phyloP scores from a whole-genome alignment of 2,113 vertebrate genomes.

The Pantherophis guttatus region DNA sequence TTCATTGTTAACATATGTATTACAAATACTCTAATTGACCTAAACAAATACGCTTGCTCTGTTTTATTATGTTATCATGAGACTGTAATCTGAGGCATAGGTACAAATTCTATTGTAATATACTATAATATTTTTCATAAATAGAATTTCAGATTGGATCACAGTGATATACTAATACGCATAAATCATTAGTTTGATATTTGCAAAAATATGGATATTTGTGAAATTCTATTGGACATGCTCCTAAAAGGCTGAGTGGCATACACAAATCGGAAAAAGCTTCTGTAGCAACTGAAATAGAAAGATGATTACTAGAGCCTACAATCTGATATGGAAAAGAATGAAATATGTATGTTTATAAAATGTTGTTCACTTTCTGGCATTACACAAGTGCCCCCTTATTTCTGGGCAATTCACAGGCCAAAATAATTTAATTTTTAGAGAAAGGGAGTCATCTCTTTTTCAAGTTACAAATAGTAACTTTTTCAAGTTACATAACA shows the following conservation, averaged over 20 bases:
- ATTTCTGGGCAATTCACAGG: neutral
- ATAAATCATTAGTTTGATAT: neutral
- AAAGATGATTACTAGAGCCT: neutral
- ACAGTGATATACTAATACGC: neutral
- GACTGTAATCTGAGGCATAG: neutral
- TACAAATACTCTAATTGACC: neutral
- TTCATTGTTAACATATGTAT: neutral
- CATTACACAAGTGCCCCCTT: neutral
- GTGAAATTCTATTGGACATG: neutral
- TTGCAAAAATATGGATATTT: neutral
- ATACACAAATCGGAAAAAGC: neutral
- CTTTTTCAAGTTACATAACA: neutral
- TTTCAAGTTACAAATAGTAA: neutral
- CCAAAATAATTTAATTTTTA: neutral
- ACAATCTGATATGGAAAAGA: neutral
- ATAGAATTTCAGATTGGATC: neutral
- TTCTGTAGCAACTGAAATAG: neutral
- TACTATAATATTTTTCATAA: neutral
- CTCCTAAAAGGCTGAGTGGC: neutral
- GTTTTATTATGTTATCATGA: neutral
- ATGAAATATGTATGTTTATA: neutral
- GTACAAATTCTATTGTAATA: neutral
- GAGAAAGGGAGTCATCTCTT: neutral
- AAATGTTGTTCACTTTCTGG: neutral
- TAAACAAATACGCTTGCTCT: neutral